These are phyloP conservation scores for Loriculus beryllinus DNA, from an alignment of 2,797 vertebrate genomes.

Conservation along the genomic window DNA sequence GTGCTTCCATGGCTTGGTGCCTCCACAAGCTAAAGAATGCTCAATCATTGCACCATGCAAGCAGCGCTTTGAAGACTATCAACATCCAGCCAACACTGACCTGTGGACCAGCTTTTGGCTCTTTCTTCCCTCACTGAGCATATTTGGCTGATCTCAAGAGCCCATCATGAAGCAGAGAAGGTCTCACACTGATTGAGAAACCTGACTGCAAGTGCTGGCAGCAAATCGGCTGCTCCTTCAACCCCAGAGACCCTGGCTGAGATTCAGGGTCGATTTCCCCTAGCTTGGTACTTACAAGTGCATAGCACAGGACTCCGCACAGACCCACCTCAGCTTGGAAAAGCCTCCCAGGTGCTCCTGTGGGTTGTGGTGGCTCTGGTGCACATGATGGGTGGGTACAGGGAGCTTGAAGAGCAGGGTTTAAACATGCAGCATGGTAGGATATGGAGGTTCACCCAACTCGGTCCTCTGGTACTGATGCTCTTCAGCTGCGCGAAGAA, in stretches of 20 bases:
- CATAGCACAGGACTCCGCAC: not conserved
- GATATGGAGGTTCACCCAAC: not conserved
- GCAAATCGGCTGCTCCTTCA: rapidly evolving
- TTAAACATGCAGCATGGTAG: not conserved
- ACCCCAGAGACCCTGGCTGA: not conserved
- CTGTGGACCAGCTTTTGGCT: not conserved
- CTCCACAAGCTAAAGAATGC: not conserved
- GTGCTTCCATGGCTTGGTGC: rapidly evolving
- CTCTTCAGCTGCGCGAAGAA: rapidly evolving
- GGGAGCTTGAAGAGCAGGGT: not conserved
- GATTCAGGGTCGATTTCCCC: not conserved
- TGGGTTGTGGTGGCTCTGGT: not conserved
- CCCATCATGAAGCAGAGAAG: not conserved
- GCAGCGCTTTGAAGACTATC: not conserved
- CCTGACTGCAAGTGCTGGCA: not conserved
- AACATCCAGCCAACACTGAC: not conserved
- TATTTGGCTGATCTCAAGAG: not conserved
- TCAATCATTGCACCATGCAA: not conserved
- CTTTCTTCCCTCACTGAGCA: not conserved
- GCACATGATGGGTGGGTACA: not conserved
- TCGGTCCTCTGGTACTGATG: not conserved
- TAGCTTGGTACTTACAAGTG: not conserved
- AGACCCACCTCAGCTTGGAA: not conserved
- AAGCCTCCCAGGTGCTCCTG: not conserved
- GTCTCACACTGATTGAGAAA: not conserved